phyloP scores from a whole-genome alignment of 2,888 invertebrate species.

The Diarsia mendica region DNA sequence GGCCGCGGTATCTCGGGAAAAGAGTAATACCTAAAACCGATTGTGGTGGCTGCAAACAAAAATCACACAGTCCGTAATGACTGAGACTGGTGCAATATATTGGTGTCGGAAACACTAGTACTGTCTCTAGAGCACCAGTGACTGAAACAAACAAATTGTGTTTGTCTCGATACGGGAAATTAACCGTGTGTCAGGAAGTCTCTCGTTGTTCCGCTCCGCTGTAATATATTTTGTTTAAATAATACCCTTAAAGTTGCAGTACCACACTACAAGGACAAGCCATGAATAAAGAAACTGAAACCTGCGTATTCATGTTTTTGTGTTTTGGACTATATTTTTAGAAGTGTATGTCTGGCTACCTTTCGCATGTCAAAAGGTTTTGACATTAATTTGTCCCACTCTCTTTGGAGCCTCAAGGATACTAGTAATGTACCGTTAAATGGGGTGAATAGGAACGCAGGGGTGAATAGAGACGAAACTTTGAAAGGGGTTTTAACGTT shows the following conservation, averaged over 20 bases:
- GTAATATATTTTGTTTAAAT: neutral
- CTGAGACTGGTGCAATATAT: conserved; percentile 1
- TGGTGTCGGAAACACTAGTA: conserved; percentile 6
- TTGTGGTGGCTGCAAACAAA: neutral
- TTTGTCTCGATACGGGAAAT: conserved; percentile 27
- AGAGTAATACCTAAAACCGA: neutral
- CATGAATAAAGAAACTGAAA: neutral
- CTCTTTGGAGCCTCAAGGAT: neutral
- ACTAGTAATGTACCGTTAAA: neutral
- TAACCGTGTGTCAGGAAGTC: neutral
- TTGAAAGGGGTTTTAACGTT: too few species aligned
- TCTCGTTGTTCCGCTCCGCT: neutral
- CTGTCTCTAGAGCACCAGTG: neutral
- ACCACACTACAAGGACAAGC: neutral
- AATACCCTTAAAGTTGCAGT: neutral
- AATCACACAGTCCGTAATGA: neutral
- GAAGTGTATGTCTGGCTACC: too few species aligned
- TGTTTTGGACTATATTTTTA: neutral
- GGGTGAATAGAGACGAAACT: too few species aligned
- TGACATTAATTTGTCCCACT: neutral
- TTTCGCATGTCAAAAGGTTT: neutral
- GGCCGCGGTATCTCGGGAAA: too few species aligned
- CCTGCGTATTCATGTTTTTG: neutral
- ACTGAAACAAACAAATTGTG: conserved; percentile 13
- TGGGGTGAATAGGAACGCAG: too few species aligned